Percentiles rank a stretch among this genome's conserved stretches.
Conservation (phyloP, 2,888 invertebrate species). For the Lasioglossum vierecki region DNA sequence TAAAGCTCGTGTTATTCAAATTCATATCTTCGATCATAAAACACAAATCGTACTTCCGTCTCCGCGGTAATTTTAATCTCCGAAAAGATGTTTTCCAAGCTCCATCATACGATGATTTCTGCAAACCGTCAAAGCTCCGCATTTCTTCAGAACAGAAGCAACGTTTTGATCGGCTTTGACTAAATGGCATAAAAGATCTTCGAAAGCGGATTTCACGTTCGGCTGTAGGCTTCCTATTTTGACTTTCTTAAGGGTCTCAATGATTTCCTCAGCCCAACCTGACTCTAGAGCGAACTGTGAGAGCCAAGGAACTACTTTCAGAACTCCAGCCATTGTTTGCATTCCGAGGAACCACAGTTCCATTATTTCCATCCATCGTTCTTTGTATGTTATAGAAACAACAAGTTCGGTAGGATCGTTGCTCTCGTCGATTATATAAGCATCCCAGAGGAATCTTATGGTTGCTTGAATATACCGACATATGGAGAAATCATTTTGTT, state of each 20-base stretch:
- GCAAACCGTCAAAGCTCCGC: constrained; percentile 92
- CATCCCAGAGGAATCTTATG: constrained; percentile 96
- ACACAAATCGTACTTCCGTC: constrained; percentile 20
- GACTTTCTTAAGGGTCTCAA: constrained; percentile 92
- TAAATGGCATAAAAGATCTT: constrained; percentile 93
- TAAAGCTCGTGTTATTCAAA: constrained; percentile 17
- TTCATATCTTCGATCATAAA: constrained; percentile 16
- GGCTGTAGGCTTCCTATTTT: constrained; percentile 92
- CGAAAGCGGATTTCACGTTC: constrained; percentile 95
- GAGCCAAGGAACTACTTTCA: constrained; percentile 94
- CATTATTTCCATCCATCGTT: constrained; percentile 94
- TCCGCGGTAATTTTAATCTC: constrained; percentile 86
- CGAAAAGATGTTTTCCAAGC: constrained; percentile 93
- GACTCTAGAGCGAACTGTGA: constrained; percentile 96
- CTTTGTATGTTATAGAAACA: constrained; percentile 93
- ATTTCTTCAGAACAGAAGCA: constrained; percentile 91
- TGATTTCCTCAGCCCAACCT: constrained; percentile 96
- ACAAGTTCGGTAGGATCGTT: constrained; percentile 93
- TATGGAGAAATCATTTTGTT: constrained; percentile 95
- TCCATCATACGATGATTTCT: constrained; percentile 95
- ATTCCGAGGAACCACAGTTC: constrained; percentile 97
- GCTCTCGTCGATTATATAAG: constrained; percentile 94
- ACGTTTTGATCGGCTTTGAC: constrained; percentile 92
- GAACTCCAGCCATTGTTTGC: constrained; percentile 94
- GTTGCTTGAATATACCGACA: constrained; percentile 95